Percentiles rank a stretch among this genome's conserved stretches.
Evolutionary conservation across 30 jellyfish, hydroid and myxozoan genomes (phyloP).

Genomic region (Turritopsis dohrnii): DNA sequence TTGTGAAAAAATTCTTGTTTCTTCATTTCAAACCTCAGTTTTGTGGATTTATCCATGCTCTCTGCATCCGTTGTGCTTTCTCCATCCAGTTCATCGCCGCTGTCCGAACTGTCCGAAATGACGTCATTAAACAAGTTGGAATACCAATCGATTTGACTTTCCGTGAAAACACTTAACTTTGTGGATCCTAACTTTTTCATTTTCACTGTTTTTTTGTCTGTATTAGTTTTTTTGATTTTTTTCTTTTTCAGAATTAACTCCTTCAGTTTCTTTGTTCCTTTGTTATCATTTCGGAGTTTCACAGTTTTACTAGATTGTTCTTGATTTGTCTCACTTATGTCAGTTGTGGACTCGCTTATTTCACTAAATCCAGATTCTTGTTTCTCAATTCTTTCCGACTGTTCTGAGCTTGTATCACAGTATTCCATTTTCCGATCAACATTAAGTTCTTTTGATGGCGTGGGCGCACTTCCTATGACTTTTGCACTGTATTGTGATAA

Average conservation of each 20-base stretch:
- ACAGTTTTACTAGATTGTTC: background rate
- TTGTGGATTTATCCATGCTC: background rate
- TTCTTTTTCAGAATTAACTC: background rate
- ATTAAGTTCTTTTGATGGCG: background rate
- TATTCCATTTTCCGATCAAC: background rate
- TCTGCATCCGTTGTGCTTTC: background rate
- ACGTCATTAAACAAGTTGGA: background rate
- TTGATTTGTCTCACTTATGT: background rate
- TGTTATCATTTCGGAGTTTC: background rate
- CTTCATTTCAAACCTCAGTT: background rate
- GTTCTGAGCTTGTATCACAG: background rate
- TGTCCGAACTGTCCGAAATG: constrained; percentile 2
- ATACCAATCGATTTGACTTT: constrained; percentile 1
- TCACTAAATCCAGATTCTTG: background rate
- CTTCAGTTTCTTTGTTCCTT: background rate
- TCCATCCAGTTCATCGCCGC: background rate
- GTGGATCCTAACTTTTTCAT: background rate
- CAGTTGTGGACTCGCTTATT: background rate
- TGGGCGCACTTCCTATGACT: background rate
- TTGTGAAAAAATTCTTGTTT: background rate
- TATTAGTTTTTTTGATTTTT: background rate
- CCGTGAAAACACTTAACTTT: background rate
- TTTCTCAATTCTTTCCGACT: background rate
- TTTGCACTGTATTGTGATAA: background rate
- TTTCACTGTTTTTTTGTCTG: background rate